Conservation (phyloP, 2,888 invertebrate species). For the Panorpa germanica region DNA sequence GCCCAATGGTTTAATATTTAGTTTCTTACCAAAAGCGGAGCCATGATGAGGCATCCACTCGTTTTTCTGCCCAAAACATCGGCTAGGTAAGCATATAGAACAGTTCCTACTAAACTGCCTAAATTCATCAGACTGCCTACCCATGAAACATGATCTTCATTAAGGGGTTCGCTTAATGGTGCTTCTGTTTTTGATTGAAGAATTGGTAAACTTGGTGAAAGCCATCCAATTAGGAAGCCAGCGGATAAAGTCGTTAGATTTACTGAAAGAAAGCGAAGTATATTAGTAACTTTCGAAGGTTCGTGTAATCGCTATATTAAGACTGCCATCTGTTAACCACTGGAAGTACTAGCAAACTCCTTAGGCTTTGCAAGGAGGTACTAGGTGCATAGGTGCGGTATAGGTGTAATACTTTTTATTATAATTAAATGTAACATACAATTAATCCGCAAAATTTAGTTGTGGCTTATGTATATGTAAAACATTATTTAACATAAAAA, state of each 20-base stretch:
- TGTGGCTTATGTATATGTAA: too few species aligned
- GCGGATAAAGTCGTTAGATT: conserved; percentile 8
- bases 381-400: too few species aligned
- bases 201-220: conserved; percentile 5
- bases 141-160: conserved; percentile 8
- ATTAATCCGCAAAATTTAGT: too few species aligned
- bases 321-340: too few species aligned
- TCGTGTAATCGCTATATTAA: too few species aligned
- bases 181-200: conserved; percentile 6
- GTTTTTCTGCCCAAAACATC: conserved; percentile 8
- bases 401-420: too few species aligned
- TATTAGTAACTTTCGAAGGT: too few species aligned
- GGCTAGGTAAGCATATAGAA: conserved; percentile 6
- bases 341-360: too few species aligned
- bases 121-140: conserved; percentile 3
- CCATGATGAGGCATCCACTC: conserved; percentile 5
- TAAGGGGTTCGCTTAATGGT: conserved; percentile 5
- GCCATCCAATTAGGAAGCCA: conserved; percentile 7
- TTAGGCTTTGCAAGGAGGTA: too few species aligned
- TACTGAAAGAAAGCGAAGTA: conserved; percentile 2
- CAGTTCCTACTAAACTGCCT: conserved; percentile 4
- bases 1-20: background rate
- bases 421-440: too few species aligned
- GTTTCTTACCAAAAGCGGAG: conserved; percentile 8
- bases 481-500: too few species aligned